These are phyloP conservation scores for Phylloscopus collybita DNA, from an alignment of 2,797 vertebrate species.

Conservation along the genomic window DNA sequence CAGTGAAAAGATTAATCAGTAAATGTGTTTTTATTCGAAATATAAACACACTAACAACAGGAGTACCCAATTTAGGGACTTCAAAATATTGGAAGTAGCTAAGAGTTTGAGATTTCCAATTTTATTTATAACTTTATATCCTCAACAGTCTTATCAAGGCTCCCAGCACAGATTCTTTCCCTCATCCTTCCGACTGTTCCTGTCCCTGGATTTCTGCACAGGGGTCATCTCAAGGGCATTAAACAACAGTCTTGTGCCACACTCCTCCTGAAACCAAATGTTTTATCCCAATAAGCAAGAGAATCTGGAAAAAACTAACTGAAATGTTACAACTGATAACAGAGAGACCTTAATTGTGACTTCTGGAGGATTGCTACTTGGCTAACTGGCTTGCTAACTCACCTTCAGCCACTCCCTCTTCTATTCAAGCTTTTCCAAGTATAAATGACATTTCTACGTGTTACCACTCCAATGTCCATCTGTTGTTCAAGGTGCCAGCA, in stretches of 20 bases:
- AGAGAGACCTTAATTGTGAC: neutral
- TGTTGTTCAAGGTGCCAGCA: neutral
- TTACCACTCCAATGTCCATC: neutral
- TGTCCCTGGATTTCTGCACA: neutral
- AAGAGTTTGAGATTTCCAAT: neutral
- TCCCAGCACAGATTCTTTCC: neutral
- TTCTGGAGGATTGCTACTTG: neutral
- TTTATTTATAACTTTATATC: neutral
- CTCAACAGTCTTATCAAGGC: neutral
- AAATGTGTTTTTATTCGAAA: neutral
- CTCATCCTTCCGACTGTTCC: neutral
- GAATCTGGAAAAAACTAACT: neutral
- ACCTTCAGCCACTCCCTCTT: neutral
- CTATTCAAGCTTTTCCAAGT: neutral
- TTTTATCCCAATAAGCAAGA: neutral
- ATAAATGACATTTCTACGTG: neutral
- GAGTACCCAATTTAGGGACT: neutral
- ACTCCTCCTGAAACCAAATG: neutral
- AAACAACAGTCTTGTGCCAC: neutral
- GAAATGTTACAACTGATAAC: neutral
- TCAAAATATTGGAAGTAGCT: neutral
- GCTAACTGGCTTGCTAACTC: neutral
- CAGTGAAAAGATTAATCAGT: neutral
- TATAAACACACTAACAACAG: neutral
- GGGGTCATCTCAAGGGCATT: neutral